phyloP scores from a whole-genome alignment of 2,113 vertebrate genomes.

The Catharus fuscescens region DNA sequence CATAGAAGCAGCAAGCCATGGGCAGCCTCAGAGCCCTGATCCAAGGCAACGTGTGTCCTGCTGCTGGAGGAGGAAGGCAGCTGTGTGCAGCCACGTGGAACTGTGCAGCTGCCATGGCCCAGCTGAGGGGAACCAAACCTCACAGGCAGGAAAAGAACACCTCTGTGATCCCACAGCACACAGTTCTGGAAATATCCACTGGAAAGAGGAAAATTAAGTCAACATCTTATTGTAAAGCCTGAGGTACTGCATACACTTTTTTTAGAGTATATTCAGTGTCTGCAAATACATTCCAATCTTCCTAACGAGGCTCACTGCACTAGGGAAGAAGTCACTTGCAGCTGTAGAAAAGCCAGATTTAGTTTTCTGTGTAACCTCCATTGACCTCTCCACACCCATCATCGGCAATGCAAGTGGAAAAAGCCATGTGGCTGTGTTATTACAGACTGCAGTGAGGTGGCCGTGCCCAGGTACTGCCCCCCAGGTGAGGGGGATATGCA shows the following conservation, averaged over 20 bases:
- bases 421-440: background rate
- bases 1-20: background rate
- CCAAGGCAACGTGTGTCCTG: background rate
- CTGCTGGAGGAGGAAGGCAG: background rate
- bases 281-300: background rate
- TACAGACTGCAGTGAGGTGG: background rate
- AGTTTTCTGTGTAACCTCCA: background rate
- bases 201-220: conserved; percentile 28
- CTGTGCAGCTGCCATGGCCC: rapidly evolving
- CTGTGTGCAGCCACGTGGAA: background rate
- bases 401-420: background rate
- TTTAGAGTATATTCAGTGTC: background rate
- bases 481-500: background rate
- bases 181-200: background rate
- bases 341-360: background rate
- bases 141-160: background rate
- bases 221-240: background rate
- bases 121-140: background rate
- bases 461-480: background rate
- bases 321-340: background rate
- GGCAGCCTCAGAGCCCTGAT: background rate
- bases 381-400: background rate
- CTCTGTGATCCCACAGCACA: background rate
- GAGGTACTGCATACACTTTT: background rate
- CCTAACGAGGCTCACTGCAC: background rate